A percentile compares a stretch with the other conserved stretches of the same genome.
These are phyloP conservation scores for Pantherophis alleghaniensis DNA, from an alignment of 2,797 vertebrate genomes.

Conservation along the genomic window DNA sequence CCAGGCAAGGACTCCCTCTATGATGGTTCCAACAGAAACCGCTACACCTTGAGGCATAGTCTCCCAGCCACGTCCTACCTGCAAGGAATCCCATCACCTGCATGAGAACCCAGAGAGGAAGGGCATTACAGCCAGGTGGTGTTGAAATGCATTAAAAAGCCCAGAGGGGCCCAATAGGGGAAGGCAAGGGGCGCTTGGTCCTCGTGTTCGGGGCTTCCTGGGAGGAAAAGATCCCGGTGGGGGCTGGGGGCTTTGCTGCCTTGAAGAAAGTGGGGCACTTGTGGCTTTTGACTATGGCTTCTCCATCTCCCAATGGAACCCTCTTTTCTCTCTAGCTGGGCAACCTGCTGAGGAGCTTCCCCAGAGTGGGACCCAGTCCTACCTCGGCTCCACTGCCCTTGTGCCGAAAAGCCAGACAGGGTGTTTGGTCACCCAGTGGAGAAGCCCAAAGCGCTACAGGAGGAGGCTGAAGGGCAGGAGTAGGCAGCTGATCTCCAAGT, in stretches of 20 bases:
- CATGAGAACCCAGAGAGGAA: background rate
- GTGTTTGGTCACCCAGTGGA: background rate
- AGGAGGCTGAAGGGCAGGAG: background rate
- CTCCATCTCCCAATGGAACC: background rate
- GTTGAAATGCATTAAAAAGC: background rate
- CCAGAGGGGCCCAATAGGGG: background rate
- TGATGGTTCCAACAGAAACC: slow-evolving; percentile 55
- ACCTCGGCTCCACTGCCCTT: background rate
- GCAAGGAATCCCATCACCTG: background rate
- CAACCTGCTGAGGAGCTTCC: background rate
- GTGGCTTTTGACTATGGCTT: background rate
- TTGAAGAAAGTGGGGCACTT: background rate
- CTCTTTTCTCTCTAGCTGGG: background rate
- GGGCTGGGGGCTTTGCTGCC: background rate
- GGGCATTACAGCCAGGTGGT: background rate
- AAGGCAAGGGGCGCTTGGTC: background rate
- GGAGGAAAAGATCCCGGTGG: background rate
- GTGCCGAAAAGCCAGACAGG: background rate
- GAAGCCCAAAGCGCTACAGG: background rate
- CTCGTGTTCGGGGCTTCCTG: background rate
- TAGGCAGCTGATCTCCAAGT: background rate
- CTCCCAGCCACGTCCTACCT: slow-evolving; percentile 8
- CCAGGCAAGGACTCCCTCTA: slow-evolving; percentile 31
- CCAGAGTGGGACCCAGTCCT: background rate
- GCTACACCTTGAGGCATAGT: slow-evolving; percentile 60